phyloP scores from a whole-genome alignment of 2,797 vertebrate species.

The Danio aesculapii region DNA sequence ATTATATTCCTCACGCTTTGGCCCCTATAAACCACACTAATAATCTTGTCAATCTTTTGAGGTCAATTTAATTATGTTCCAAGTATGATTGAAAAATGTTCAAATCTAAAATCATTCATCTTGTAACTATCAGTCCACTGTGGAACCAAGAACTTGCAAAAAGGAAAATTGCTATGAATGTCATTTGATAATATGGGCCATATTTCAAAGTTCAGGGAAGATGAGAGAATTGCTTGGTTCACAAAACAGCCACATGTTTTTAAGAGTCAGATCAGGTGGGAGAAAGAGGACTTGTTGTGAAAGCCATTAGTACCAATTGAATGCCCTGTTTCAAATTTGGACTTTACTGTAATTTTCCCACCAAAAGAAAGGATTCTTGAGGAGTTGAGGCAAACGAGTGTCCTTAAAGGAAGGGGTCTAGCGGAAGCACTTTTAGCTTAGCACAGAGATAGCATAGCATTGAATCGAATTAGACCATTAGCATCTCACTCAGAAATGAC shows the following conservation, averaged over 20 bases:
- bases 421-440: too few species aligned
- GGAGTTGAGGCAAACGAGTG: background rate
- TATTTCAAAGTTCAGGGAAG: slow-evolving; percentile 1
- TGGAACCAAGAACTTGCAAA: slow-evolving; percentile 6
- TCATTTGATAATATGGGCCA: slow-evolving; percentile 21
- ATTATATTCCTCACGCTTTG: slow-evolving; percentile 12
- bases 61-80: slow-evolving; percentile 13
- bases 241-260: slow-evolving; percentile 7
- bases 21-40: slow-evolving; percentile 13
- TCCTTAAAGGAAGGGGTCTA: background rate
- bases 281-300: slow-evolving; percentile 8
- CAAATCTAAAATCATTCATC: slow-evolving; percentile 7
- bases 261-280: background rate
- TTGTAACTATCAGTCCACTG: slow-evolving; percentile 22
- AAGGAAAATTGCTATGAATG: background rate
- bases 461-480: too few species aligned
- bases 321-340: background rate
- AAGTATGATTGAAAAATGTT: slow-evolving; percentile 22
- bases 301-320: too few species aligned
- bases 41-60: slow-evolving; percentile 12
- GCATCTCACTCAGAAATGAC: too few species aligned
- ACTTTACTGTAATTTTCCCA: background rate
- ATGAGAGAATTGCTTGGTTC: slow-evolving; percentile 14
- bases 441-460: too few species aligned
- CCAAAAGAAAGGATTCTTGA: background rate